These are phyloP conservation scores for Muscidifurax raptorellus DNA, from an alignment of 1,140 invertebrate species.

Conservation along the genomic window DNA sequence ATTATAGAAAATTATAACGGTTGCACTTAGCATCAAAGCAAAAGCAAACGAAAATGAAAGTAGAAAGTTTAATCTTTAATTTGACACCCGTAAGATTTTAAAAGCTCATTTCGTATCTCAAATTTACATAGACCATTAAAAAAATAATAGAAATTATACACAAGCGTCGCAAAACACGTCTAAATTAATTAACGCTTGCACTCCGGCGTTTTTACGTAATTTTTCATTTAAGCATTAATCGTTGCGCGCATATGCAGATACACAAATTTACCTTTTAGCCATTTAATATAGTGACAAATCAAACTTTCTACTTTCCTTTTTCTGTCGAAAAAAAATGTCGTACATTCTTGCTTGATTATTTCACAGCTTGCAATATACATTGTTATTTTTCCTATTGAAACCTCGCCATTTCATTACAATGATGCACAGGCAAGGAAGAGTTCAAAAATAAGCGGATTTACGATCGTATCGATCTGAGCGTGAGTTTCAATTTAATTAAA, in stretches of 20 bases:
- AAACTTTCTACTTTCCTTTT: constrained; percentile 38
- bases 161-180: background rate
- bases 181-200: too few species aligned
- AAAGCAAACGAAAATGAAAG: constrained; percentile 31
- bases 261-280: background rate
- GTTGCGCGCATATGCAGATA: background rate
- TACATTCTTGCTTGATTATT: background rate
- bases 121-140: constrained; percentile 9
- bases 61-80: constrained; percentile 41
- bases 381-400: background rate
- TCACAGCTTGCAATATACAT: background rate
- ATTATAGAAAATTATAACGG: background rate
- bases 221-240: too few species aligned
- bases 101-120: background rate
- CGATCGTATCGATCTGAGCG: background rate
- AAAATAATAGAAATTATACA: background rate
- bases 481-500: background rate
- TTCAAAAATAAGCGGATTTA: background rate
- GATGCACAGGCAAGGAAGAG: background rate
- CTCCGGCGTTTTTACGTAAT: too few species aligned
- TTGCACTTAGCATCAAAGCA: background rate
- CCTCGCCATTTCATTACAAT: background rate
- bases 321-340: background rate
- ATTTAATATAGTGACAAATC: constrained; percentile 18
- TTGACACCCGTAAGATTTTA: constrained; percentile 2